phyloP scores from a whole-genome alignment of 92 coral and sea anemone species.

The Blastomussa wellsi region DNA sequence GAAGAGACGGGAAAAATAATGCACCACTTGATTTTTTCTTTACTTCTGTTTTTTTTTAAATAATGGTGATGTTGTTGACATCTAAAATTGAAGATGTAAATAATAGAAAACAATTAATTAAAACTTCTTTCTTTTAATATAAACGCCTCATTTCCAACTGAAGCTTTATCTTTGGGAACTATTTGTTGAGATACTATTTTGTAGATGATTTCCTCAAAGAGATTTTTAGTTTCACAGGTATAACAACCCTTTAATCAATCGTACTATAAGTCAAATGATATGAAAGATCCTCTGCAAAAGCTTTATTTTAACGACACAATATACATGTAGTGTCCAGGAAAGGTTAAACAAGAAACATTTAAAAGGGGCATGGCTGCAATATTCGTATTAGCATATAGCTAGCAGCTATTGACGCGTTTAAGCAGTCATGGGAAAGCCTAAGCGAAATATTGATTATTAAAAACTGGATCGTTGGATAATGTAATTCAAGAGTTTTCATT shows the following conservation, averaged over 20 bases:
- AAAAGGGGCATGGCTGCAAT: too few relatives aligned
- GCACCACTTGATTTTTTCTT: not conserved
- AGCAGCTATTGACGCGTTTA: not conserved
- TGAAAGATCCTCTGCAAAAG: not conserved
- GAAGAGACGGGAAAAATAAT: not conserved
- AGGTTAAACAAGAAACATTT: not conserved
- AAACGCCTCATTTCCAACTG: too few relatives aligned
- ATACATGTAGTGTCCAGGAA: not conserved
- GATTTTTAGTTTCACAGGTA: not conserved
- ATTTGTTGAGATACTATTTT: not conserved
- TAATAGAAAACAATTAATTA: not conserved
- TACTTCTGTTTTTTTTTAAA: too few relatives aligned
- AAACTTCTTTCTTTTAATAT: not conserved
- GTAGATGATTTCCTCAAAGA: not conserved
- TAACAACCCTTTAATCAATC: not conserved
- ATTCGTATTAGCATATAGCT: not conserved
- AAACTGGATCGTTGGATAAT: too few relatives aligned
- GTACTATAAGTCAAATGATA: not conserved
- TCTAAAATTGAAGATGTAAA: not conserved
- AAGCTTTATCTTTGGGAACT: too few relatives aligned
- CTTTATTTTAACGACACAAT: not conserved
- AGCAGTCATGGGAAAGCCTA: not conserved
- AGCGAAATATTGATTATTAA: too few relatives aligned
- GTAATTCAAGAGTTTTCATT: too few relatives aligned
- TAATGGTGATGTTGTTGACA: not conserved